Percentiles rank a stretch among this genome's conserved stretches.
These are phyloP conservation scores for Ichneumon xanthorius DNA, from an alignment of 2,888 invertebrate species.

Conservation along the genomic window DNA sequence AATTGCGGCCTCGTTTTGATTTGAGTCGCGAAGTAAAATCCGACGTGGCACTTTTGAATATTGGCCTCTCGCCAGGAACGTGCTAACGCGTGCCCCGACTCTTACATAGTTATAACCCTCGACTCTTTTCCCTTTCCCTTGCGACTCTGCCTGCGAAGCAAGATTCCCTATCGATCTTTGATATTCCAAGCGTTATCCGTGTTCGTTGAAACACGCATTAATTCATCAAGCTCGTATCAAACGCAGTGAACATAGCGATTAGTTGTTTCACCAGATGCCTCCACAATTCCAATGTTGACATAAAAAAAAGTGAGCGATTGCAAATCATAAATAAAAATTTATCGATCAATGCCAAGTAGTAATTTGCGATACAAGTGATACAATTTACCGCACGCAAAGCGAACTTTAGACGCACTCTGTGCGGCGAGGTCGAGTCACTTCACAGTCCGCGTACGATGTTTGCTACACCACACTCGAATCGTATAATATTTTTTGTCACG, in stretches of 20 bases:
- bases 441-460: too few relatives aligned
- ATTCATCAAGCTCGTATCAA: constrained; percentile 52
- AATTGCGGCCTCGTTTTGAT: constrained; percentile 62
- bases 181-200: constrained; percentile 56
- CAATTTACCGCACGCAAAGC: too few relatives aligned
- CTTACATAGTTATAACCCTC: constrained; percentile 18
- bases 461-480: too few relatives aligned
- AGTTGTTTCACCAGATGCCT: constrained; percentile 53
- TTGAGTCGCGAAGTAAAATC: constrained; percentile 66
- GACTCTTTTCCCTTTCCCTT: constrained; percentile 40
- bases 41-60: constrained; percentile 65
- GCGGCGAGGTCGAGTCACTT: too few relatives aligned
- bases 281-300: background rate
- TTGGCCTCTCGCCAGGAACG: constrained; percentile 66
- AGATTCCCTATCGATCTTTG: constrained; percentile 53
- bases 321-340: background rate
- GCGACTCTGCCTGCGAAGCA: constrained; percentile 13
- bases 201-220: constrained; percentile 48
- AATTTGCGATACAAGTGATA: too few relatives aligned
- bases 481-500: too few relatives aligned
- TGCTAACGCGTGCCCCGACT: constrained; percentile 54
- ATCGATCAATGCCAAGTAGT: background rate
- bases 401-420: too few relatives aligned
- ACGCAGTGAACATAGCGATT: constrained; percentile 30
- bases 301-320: background rate